These are phyloP conservation scores for Theristicus caerulescens DNA, from an alignment of 2,113 vertebrate genomes.

Conservation along the genomic window DNA sequence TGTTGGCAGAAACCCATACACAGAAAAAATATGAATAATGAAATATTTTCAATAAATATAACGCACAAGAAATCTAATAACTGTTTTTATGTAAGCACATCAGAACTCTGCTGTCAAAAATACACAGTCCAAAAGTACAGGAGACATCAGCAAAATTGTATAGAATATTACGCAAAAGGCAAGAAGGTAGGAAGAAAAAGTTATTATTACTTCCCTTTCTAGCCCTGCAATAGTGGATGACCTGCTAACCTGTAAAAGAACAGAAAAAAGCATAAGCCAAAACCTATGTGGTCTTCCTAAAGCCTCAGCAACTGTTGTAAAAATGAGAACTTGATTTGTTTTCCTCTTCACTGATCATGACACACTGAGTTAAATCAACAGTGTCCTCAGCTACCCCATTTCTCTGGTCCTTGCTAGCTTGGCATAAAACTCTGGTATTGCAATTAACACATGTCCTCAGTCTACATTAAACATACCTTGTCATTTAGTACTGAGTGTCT, in stretches of 20 bases:
- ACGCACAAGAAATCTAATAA: not conserved
- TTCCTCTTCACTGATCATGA: not conserved
- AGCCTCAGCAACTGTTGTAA: not conserved
- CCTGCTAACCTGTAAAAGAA: not conserved
- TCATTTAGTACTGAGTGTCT: not conserved
- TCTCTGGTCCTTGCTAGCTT: not conserved
- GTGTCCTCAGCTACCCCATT: not conserved
- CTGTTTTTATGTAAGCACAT: not conserved
- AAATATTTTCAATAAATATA: not conserved
- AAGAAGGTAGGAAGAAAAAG: not conserved
- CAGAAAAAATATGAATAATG: not conserved
- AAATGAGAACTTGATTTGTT: not conserved
- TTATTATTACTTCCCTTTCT: not conserved
- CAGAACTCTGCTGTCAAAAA: not conserved
- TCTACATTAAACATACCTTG: not conserved
- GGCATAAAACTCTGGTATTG: not conserved
- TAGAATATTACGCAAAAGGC: not conserved
- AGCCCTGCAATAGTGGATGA: not conserved
- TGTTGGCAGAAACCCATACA: not conserved
- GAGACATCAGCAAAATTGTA: not conserved
- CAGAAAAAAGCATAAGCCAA: not conserved
- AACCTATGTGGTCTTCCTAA: not conserved
- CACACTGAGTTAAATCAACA: not conserved
- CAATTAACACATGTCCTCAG: not conserved
- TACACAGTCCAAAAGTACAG: not conserved